Base-by-base conservation (phyloP, 2,113 vertebrate species). In the Hucho hucho region DNA sequence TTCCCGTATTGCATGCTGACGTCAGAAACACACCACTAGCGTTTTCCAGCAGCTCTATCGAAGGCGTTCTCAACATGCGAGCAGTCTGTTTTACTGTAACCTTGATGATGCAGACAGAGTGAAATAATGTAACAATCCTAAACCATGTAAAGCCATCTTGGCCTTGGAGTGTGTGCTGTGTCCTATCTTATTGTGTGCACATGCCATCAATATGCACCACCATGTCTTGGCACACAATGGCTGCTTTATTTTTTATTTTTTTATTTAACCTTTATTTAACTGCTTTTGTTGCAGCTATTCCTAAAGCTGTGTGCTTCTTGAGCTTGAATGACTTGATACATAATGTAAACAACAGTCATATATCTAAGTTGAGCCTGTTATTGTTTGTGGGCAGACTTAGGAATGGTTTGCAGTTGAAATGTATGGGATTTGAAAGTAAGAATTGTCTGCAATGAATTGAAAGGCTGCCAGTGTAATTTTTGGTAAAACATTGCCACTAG, bases 1-100 rank as follows among this genome's bases (percentile, higher is more conserved):
- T 29, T 76, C 22, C 53, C 22, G 58, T 53, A 37, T 74, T 43
- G 22, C 56, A 2, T 49, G 1, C 58, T 86, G 85, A 90, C 88
- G 87, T 88, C 84, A 91, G 53, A 75, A 77, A 76, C 81, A 78
- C 80, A 49, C 84, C 86, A 82, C 75, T 49, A 76, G 59, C 65
- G 46, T 82, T 71, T 72, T 89, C 64, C 86, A 79, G 88, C 81
- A 83, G 75, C 32, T 86, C 37, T 87, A 84, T 89, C 87, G 89
- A 89, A 84, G 6, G 37, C 18, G 16, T 3, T 14, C 58, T 63
- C n/a, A 25, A 58, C 22, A 46, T 76, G 32, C 66, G 9, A 22
- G 46, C 22, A 47, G 22, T 11, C 20, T 69, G 59, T 77, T 72
- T 67, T 72, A 75, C 24, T 29, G 65, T 70, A 70, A 70, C 66